Conservation (phyloP, 2,113 vertebrate species). For the Thymallus thymallus region DNA sequence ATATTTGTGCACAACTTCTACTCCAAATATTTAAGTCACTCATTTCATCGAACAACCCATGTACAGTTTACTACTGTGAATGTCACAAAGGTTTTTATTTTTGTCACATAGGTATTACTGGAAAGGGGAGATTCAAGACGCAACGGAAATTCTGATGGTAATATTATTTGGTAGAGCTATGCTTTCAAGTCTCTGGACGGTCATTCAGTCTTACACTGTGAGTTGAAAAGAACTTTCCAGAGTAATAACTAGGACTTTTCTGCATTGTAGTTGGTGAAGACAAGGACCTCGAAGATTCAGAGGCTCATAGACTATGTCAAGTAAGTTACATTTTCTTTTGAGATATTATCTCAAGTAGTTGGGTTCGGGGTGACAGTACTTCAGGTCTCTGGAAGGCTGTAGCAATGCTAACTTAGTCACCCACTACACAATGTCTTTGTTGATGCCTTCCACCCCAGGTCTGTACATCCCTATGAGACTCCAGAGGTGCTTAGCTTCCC, state of each 20-base stretch:
- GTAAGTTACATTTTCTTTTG: constrained; percentile 60
- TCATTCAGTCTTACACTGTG: not conserved
- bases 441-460: constrained; percentile 62
- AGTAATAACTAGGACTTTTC: not conserved
- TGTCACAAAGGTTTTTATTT: not conserved
- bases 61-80: not conserved
- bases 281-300: constrained; percentile 78
- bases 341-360: no score
- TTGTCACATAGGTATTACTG: constrained; percentile 79
- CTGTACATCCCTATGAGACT: constrained; percentile 83
- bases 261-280: constrained; percentile 81
- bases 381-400: no score
- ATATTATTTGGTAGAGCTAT: constrained; percentile 33
- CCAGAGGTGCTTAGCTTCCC: constrained; percentile 84
- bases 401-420: no score
- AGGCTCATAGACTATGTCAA: constrained; percentile 75
- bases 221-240: not conserved
- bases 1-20: no score
- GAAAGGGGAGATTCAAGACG: constrained; percentile 86
- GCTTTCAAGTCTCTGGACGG: not conserved
- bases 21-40: no score
- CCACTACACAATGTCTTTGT: not conserved
- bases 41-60: not conserved
- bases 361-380: no score
- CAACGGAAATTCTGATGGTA: constrained; percentile 83